Conservation (phyloP, 2,888 invertebrate species). For the Cheilosia pagana region DNA sequence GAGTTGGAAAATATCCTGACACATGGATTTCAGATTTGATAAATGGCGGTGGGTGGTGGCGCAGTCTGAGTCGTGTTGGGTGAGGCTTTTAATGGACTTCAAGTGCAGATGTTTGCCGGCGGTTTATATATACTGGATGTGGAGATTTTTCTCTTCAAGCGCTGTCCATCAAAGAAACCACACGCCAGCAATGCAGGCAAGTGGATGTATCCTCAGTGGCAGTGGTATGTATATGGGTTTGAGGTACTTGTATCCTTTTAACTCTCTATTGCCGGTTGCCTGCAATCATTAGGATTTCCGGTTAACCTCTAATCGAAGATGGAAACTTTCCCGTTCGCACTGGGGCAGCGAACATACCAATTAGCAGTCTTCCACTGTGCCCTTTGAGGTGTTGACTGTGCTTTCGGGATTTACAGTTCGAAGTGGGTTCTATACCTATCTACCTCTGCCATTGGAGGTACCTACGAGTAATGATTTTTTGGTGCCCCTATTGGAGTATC, state of each 20-base stretch:
- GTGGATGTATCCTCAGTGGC: background rate
- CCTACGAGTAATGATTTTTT: background rate
- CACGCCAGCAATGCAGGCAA: constrained; percentile 23
- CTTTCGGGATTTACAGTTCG: constrained; percentile 1
- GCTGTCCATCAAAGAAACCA: constrained; percentile 32
- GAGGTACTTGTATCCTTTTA: background rate
- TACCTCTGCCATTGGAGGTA: background rate
- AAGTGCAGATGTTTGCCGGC: constrained; percentile 15
- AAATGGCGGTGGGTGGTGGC: constrained; percentile 41
- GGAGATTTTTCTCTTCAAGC: background rate
- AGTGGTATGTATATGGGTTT: background rate
- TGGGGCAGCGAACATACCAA: constrained; percentile 43
- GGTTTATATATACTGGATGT: background rate
- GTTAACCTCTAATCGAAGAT: constrained; percentile 58
- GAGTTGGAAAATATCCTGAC: constrained; percentile 64
- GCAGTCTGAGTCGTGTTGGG: background rate
- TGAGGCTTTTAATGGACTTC: constrained; percentile 43
- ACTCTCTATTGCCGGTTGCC: constrained; percentile 10
- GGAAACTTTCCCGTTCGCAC: constrained; percentile 30
- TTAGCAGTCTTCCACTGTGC: constrained; percentile 21
- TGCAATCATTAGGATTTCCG: constrained; percentile 51
- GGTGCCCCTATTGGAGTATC: background rate
- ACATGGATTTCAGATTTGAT: constrained; percentile 70
- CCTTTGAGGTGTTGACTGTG: constrained; percentile 11
- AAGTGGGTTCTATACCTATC: background rate